Percentiles rank a stretch among this genome's conserved stretches.
phyloP scores from a whole-genome alignment of 2,113 vertebrate genomes.

The Sakesphorus luctuosus region DNA sequence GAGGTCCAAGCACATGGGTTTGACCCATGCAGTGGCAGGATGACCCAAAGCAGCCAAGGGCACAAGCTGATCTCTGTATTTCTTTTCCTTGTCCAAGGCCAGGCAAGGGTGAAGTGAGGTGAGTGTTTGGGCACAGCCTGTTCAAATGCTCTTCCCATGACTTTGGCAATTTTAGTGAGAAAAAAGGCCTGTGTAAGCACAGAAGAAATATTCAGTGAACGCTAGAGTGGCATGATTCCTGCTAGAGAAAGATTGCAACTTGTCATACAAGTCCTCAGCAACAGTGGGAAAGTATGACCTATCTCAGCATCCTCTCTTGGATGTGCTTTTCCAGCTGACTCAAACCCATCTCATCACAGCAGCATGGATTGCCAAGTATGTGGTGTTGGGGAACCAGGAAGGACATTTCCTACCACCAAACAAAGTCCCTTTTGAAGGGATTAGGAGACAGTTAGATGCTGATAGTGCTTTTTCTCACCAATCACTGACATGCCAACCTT shows the following conservation, averaged over 20 bases:
- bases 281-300: neutral
- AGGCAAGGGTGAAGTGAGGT: neutral
- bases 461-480: neutral
- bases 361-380: neutral
- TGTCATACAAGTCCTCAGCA: neutral
- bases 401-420: neutral
- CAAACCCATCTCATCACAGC: neutral
- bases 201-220: neutral
- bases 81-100: neutral
- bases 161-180: neutral
- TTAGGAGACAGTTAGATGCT: neutral
- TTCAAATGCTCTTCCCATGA: neutral
- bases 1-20: fast-evolving
- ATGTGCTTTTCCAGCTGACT: neutral
- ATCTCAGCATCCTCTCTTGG: neutral
- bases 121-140: neutral
- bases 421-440: neutral
- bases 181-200: fast-evolving
- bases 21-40: neutral
- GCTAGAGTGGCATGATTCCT: neutral
- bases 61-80: neutral
- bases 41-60: neutral
- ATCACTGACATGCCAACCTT: neutral
- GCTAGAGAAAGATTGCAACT: neutral
- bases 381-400: neutral